Conservation (phyloP, 2,113 vertebrate genomes). For the Emydocephalus ijimae region DNA sequence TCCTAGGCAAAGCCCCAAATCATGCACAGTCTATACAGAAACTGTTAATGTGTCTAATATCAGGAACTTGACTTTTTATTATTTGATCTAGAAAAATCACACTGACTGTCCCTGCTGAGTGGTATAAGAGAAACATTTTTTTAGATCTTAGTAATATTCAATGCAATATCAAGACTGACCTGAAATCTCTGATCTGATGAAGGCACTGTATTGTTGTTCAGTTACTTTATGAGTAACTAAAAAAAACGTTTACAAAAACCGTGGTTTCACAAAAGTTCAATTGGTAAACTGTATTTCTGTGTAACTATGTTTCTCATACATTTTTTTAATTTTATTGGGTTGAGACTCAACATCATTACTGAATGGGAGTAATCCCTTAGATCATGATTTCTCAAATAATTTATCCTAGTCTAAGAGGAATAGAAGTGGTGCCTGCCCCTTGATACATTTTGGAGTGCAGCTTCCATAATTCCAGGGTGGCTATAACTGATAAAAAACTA, state of each 20-base stretch:
- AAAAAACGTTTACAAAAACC: background rate
- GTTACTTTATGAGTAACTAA: background rate
- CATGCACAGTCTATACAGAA: background rate
- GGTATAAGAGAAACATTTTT: background rate
- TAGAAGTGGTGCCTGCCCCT: background rate
- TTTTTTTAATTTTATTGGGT: background rate
- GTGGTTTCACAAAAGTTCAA: background rate
- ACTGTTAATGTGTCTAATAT: background rate
- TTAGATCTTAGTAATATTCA: conserved; percentile 20
- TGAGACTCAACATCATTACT: background rate
- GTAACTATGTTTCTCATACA: background rate
- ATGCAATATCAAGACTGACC: background rate
- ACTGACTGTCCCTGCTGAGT: background rate
- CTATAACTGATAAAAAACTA: background rate
- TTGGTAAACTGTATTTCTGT: background rate
- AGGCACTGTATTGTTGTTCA: background rate
- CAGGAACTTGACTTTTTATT: conserved; percentile 1
- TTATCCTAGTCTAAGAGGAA: background rate
- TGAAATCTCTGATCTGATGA: conserved; percentile 8
- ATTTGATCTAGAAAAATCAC: background rate
- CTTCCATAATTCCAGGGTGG: background rate
- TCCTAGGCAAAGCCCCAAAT: conserved; percentile 9
- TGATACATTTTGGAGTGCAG: background rate
- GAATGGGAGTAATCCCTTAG: background rate
- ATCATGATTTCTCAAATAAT: background rate